A percentile compares a stretch with the other conserved stretches of the same genome.
phyloP scores from a whole-genome alignment of 1,140 invertebrate species.

The Drosophila grimshawi region DNA sequence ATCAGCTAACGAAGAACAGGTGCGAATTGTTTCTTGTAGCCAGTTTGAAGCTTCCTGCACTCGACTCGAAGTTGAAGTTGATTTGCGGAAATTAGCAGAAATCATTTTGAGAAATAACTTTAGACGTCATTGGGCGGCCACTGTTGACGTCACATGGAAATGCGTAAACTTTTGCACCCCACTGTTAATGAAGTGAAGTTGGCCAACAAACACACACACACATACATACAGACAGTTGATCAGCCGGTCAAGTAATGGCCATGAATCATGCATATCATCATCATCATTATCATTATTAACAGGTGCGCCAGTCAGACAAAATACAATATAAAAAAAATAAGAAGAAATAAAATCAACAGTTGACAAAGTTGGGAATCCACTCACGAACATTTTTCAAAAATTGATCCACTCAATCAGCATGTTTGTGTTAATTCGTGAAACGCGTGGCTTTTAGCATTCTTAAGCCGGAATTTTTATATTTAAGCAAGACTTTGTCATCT shows the following conservation, averaged over 20 bases:
- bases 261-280: conserved; percentile 54
- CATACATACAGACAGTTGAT: too few species aligned
- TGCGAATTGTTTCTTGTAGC: conserved; percentile 27
- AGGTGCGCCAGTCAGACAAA: background rate
- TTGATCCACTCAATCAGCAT: conserved; percentile 65
- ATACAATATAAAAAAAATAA: too few species aligned
- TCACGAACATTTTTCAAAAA: conserved; percentile 6
- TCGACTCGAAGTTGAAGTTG: background rate
- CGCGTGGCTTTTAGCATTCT: conserved; percentile 74
- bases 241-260: conserved; percentile 1
- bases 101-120: conserved; percentile 5
- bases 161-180: conserved; percentile 38
- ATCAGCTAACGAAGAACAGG: background rate
- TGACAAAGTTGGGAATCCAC: conserved; percentile 24
- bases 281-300: background rate
- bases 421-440: conserved; percentile 68
- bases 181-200: conserved; percentile 27
- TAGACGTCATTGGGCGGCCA: conserved; percentile 20
- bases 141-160: conserved; percentile 6
- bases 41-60: conserved; percentile 21
- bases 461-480: conserved; percentile 1
- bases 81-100: conserved; percentile 38
- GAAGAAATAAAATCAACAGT: background rate
- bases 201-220: background rate
- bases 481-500: too few species aligned